Conservation (phyloP, 1,140 invertebrate genomes). For the Pinna nobilis region DNA sequence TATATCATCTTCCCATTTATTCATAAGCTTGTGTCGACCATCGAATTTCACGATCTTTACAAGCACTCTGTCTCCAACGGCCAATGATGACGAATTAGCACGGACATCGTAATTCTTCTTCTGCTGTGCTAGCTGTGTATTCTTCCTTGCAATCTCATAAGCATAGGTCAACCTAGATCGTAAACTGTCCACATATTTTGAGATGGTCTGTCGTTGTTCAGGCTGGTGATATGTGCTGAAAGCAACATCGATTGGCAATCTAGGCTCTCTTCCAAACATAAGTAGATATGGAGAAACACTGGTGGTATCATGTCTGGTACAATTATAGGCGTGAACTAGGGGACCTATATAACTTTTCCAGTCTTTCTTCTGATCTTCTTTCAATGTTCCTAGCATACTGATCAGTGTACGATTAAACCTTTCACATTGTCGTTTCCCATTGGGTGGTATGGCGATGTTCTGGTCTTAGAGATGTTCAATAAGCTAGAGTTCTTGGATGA, state of each 20-base stretch:
- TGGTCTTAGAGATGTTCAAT: neutral
- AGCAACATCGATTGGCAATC: conserved; percentile 34
- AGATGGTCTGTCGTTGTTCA: neutral
- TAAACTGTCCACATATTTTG: conserved; percentile 12
- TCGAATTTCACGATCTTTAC: conserved; percentile 4
- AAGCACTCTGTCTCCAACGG: neutral
- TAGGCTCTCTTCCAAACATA: conserved; percentile 39
- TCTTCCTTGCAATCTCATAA: neutral
- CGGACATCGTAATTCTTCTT: neutral
- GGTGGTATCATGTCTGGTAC: conserved; percentile 33
- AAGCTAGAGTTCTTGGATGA: neutral
- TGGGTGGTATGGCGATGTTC: conserved; percentile 18
- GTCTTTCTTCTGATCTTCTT: conserved; percentile 19
- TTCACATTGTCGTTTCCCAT: conserved; percentile 10
- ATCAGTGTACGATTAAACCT: conserved; percentile 35
- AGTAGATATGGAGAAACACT: conserved; percentile 34
- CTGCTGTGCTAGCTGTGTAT: neutral
- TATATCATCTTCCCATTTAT: conserved; percentile 16
- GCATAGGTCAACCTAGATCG: neutral
- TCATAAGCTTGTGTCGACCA: conserved; percentile 13
- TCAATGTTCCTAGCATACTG: conserved; percentile 41
- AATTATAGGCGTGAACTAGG: conserved; percentile 38
- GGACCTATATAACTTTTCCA: conserved; percentile 32
- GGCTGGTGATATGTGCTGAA: conserved; percentile 16
- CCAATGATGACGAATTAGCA: neutral